Percentiles rank a stretch among this genome's conserved stretches.
phyloP scores from a whole-genome alignment of 2,113 vertebrate genomes.

The Tachycineta bicolor region DNA sequence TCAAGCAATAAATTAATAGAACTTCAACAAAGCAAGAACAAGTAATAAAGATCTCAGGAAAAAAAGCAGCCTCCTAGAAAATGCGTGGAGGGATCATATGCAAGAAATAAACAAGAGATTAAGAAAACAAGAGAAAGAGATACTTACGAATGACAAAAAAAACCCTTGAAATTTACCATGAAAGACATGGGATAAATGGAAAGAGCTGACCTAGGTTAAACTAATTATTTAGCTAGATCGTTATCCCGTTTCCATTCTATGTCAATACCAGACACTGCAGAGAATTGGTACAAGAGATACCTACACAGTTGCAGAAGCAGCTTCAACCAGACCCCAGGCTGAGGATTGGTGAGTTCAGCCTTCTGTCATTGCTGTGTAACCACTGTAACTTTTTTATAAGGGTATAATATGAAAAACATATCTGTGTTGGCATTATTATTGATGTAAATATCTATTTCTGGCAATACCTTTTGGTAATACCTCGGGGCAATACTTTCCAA shows the following conservation, averaged over 20 bases:
- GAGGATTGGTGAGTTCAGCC: not conserved
- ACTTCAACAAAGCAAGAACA: not conserved
- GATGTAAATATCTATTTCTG: constrained; percentile 3
- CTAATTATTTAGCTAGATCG: not conserved
- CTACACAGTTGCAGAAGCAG: not conserved
- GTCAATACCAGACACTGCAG: not conserved
- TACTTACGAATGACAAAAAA: not conserved
- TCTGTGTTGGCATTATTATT: not conserved
- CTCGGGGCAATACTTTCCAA: not conserved
- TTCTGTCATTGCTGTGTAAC: not conserved
- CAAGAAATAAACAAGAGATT: not conserved
- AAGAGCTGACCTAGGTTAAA: constrained; percentile 8
- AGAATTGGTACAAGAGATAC: not conserved
- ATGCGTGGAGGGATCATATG: not conserved
- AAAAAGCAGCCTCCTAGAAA: not conserved
- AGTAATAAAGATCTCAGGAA: not conserved
- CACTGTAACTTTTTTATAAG: not conserved
- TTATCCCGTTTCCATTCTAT: not conserved
- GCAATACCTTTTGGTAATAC: not conserved
- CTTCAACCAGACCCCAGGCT: not conserved
- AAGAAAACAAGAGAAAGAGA: not conserved
- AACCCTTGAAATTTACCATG: not conserved
- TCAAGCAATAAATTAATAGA: not conserved
- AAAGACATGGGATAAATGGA: not conserved
- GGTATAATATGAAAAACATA: not conserved